phyloP scores from a whole-genome alignment of 2,888 invertebrate genomes.

The Dioctria rufipes region DNA sequence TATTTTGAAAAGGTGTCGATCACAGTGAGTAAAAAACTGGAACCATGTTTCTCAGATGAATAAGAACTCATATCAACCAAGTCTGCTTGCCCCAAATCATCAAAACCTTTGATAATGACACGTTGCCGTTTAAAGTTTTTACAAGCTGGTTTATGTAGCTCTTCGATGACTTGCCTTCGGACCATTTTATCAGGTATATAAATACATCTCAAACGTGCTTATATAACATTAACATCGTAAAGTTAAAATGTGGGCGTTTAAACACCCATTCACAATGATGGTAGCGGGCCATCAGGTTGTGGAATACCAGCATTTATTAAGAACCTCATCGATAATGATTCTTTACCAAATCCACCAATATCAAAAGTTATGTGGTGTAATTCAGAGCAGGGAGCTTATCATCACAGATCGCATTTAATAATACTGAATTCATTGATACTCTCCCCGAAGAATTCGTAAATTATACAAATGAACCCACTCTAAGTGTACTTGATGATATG shows the following conservation, averaged over 20 bases:
- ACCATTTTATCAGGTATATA: too few species aligned
- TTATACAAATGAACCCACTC: conserved; percentile 1
- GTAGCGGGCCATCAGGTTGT: conserved; percentile 29
- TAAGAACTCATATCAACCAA: too few species aligned
- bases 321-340: neutral
- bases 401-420: neutral
- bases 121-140: too few species aligned
- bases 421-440: conserved; percentile 10
- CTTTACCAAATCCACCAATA: neutral
- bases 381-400: conserved; percentile 4
- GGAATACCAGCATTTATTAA: conserved; percentile 31
- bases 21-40: too few species aligned
- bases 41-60: too few species aligned
- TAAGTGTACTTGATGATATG: conserved; percentile 31
- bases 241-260: conserved; percentile 4
- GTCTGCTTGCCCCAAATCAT: too few species aligned
- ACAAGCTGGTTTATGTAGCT: too few species aligned
- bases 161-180: too few species aligned
- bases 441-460: neutral
- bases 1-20: too few species aligned
- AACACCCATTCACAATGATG: conserved; percentile 41
- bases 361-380: conserved; percentile 24
- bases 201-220: too few species aligned
- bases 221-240: too few species aligned
- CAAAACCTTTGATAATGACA: too few species aligned